These are phyloP conservation scores for Phyllotis vaccarum DNA, from an alignment of 2,797 vertebrate genomes.

Conservation along the genomic window DNA sequence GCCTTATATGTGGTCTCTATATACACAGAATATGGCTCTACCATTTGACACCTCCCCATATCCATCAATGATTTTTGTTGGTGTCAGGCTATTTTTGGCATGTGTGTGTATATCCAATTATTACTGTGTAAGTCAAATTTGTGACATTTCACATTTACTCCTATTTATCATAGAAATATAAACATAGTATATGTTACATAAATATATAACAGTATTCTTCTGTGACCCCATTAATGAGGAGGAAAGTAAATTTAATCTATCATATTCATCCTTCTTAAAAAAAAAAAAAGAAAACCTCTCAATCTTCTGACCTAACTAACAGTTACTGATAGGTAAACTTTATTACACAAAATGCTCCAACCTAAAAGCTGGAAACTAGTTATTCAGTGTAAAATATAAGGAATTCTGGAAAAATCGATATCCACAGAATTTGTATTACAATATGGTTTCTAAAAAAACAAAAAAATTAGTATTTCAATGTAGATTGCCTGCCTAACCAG, in stretches of 20 bases:
- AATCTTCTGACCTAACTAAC: neutral
- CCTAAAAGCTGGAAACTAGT: neutral
- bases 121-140: neutral
- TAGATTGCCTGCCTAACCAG: too few species aligned
- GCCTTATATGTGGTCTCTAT: neutral
- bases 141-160: neutral
- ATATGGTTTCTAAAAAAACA: neutral
- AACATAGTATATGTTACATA: neutral
- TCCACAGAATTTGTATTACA: neutral
- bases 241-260: conserved; percentile 25
- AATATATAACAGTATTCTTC: neutral
- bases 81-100: too few species aligned
- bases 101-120: too few species aligned
- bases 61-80: neutral
- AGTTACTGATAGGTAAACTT: neutral
- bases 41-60: neutral
- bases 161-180: neutral
- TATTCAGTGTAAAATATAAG: neutral
- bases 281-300: neutral
- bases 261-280: neutral
- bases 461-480: neutral
- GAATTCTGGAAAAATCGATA: neutral
- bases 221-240: neutral
- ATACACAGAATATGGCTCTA: neutral
- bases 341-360: neutral